These are phyloP conservation scores for Rhinolophus sinicus DNA, from an alignment of 2,113 vertebrate species.

Conservation along the genomic window DNA sequence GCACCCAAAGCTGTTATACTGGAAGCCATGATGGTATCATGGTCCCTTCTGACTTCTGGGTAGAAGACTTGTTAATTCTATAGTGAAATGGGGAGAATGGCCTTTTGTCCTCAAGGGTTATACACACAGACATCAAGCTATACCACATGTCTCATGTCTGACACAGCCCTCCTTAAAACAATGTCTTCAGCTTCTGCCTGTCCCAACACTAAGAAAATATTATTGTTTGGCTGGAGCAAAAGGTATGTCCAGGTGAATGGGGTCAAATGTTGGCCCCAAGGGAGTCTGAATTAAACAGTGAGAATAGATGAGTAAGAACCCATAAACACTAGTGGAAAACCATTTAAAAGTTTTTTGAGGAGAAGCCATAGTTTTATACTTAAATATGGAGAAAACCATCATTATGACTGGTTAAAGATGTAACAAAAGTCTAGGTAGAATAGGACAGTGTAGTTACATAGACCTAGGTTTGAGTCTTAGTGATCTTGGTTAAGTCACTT, in stretches of 20 bases:
- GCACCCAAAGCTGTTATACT: not conserved
- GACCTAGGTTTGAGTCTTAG: not conserved
- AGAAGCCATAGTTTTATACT: not conserved
- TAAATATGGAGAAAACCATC: not conserved
- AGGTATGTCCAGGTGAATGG: not conserved
- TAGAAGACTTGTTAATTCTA: slow-evolving; percentile 5
- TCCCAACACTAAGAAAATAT: not conserved
- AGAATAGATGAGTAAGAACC: slow-evolving; percentile 4
- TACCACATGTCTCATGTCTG: not conserved
- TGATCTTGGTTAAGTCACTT: not conserved
- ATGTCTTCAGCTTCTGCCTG: not conserved
- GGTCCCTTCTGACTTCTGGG: not conserved
- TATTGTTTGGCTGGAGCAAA: slow-evolving; percentile 2
- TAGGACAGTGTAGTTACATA: not conserved
- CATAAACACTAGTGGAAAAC: not conserved
- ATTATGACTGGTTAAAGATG: not conserved
- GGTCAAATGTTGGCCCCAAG: not conserved
- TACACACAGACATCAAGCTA: not conserved
- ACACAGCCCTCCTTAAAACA: slow-evolving; percentile 11
- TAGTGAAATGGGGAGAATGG: not conserved
- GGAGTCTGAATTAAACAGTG: slow-evolving; percentile 20
- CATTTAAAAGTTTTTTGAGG: not conserved
- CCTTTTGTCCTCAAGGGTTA: not conserved
- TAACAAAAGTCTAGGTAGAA: not conserved
- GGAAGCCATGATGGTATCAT: not conserved